Base-by-base conservation (phyloP, 2,113 vertebrate genomes). In the Petrocephalus microphthalmus region DNA sequence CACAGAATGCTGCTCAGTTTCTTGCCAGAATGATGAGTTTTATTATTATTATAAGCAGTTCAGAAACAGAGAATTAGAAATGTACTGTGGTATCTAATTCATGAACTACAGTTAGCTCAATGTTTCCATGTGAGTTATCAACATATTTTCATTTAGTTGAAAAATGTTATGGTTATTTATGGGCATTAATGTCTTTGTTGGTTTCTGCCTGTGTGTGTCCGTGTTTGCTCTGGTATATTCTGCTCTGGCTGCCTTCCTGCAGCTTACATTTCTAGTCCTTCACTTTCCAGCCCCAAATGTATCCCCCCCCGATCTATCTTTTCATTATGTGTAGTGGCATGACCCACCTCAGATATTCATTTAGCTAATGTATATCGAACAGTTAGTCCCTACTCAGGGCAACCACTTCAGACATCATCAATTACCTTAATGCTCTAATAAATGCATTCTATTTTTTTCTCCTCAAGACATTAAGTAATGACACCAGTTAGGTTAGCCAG, bases 331-430 rank as follows among this genome's bases (percentile, higher is more conserved):
- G 25, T 13, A 29, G 42, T 13, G 7, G 84, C 81, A 15, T 33
- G 45, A 52, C 15, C 7, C 84, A 53, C 29, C 7, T 13, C 22
- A 85, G 15, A n/a, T 54, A 33, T 64, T 86, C 85, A 86, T 86
- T 86, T 86, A 86, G 85, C 85, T 60, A 64, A 86, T 86, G 85
- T 47, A 45, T 64, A 86, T 86, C 85, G 85, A 86, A n/a, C 85
- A 45, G 37, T n/a, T 11, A 20, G 29, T 60, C 56, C 54, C 42
- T 60, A 64, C 56, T 60, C 54, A 86, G 22, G 54, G 20, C 56
- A 22, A 19, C 56, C 85, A 29, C 42, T 47, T 86, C 29, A 47
- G 85, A 54, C 85, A 57, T 57, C 6, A 86, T 86, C 85, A 86
- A 86, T 86, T 86, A 56, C 52, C 33, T 13, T 54, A 86, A 57